phyloP scores from a whole-genome alignment of 1,140 invertebrate species.

The Drosophila pallidifrons region DNA sequence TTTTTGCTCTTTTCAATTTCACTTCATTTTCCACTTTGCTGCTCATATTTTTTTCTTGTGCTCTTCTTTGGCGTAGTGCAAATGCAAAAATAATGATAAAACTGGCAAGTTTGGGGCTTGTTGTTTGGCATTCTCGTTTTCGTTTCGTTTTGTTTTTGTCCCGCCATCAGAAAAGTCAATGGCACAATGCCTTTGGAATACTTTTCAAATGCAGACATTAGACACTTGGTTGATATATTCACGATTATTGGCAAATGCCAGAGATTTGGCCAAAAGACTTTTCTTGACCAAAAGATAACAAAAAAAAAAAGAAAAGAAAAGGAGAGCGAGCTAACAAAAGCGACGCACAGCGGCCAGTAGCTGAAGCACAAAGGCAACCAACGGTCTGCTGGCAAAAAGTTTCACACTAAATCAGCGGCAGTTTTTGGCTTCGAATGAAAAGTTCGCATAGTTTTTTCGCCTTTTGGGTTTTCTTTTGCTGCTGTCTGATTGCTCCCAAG shows the following conservation, averaged over 20 bases:
- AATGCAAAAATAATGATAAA: constrained; percentile 57
- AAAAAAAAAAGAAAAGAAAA: constrained; percentile 44
- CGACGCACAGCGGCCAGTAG: constrained; percentile 35
- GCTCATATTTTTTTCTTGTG: constrained; percentile 7
- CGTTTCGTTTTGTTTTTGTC: not conserved
- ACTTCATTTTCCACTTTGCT: constrained; percentile 40
- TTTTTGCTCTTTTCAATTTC: constrained; percentile 21
- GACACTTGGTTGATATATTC: constrained; percentile 75
- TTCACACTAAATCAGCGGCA: constrained; percentile 80
- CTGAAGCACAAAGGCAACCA: constrained; percentile 24
- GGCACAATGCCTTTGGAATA: constrained; percentile 43
- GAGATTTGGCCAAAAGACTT: constrained; percentile 23
- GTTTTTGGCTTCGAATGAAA: constrained; percentile 27
- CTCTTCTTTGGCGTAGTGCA: not conserved
- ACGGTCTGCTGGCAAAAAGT: constrained; percentile 56
- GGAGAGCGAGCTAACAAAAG: constrained; percentile 44
- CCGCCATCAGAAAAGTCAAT: not conserved
- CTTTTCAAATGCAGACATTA: constrained; percentile 63
- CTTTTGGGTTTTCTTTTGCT: constrained; percentile 16
- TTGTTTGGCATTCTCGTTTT: constrained; percentile 12
- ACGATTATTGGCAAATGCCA: constrained; percentile 72
- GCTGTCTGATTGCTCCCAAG: constrained; percentile 71
- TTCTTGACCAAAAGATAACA: constrained; percentile 56
- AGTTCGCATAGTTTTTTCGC: constrained; percentile 65
- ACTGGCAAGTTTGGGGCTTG: constrained; percentile 33